Evolutionary conservation across 1,140 invertebrate genomes (phyloP), one percentile per base, ranked within the genome.

Genomic region (Caerostris darwini): DNA sequence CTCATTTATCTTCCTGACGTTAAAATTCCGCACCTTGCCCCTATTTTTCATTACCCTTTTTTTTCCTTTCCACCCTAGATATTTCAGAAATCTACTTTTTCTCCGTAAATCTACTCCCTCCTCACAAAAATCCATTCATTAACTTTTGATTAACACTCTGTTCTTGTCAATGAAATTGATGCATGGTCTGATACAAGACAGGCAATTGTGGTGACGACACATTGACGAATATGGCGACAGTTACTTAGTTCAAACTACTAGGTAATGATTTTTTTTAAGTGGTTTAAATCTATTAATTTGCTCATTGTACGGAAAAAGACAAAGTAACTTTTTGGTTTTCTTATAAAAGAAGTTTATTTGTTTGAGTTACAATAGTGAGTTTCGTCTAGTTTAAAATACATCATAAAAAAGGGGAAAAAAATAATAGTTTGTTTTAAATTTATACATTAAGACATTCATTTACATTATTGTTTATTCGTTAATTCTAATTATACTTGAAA

Each of bases 1-100:
- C 71, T 77, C 71, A 77, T 77, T 77, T 50, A 77, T 77, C 71
- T 77, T 77, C 71, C 34, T 77, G 71, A 77, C 71, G 71, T 77
- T 77, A 77, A 77, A 77, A 77, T 77, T 77, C 71, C 50, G 19
- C 71, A 77, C 71, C 71, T 77, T 8, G 7, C 34, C 34, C 12
- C 34, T 77, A 77, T 77, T 77, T 77, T 77, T 77, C 71, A 77
- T 77, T 12, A 77, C 10, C 71, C 12, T 77, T 14, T 77, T 53
- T 71, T 34, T 50, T 71, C n/a, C n/a, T 34, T 71, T 7, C 71
- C 53, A 12, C 7, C 69, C 6, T 12, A 12, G 71, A 77, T 77
- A 77, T 77, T 77, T 77, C 34, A 34, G 34, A 34, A 64, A 64
- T 8, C 10, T 34, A 77, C n/a, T n/a, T n/a, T n/a, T 50, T 77